A percentile compares a stretch with the other conserved stretches of the same genome.
Evolutionary conservation across 2,888 invertebrate species (phyloP).

Genomic region (Orthonevra nobilis): DNA sequence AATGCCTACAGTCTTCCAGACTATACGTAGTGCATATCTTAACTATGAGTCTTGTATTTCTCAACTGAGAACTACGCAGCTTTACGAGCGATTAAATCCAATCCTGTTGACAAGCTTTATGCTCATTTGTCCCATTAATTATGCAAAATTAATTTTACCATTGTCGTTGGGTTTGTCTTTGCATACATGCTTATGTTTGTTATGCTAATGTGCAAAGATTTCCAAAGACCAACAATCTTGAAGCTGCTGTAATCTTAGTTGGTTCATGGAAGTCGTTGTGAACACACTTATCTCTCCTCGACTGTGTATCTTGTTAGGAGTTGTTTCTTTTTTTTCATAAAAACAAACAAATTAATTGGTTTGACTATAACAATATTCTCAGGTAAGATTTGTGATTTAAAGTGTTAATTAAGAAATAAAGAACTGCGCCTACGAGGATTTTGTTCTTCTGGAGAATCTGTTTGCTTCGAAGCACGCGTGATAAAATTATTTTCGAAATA

Average conservation of each 20-base stretch:
- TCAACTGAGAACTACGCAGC: not conserved
- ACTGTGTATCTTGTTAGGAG: conserved; percentile 23
- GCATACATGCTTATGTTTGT: conserved; percentile 24
- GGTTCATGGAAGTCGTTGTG: conserved; percentile 25
- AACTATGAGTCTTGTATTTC: not conserved
- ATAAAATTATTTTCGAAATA: too few relatives aligned
- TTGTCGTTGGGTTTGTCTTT: conserved; percentile 40
- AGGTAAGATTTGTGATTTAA: not conserved
- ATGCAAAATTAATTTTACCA: conserved; percentile 54
- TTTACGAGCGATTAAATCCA: conserved; percentile 36
- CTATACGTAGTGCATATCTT: conserved; percentile 20
- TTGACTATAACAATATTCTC: conserved; percentile 14
- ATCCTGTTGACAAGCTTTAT: conserved; percentile 49
- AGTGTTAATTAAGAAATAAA: too few relatives aligned
- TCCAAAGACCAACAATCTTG: not conserved
- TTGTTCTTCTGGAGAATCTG: too few relatives aligned
- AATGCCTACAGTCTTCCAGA: too few relatives aligned
- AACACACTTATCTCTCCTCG: conserved; percentile 8
- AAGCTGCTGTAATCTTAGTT: conserved; percentile 26
- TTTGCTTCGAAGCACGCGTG: too few relatives aligned
- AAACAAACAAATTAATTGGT: conserved; percentile 22
- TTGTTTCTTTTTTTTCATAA: not conserved
- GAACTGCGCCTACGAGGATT: too few relatives aligned
- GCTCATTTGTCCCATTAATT: conserved; percentile 67
- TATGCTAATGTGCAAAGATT: conserved; percentile 11